Evolutionary conservation across 2,888 invertebrate species (phyloP), one percentile per base, ranked within the genome.

Genomic region (Tromatobia lineatoria): DNA sequence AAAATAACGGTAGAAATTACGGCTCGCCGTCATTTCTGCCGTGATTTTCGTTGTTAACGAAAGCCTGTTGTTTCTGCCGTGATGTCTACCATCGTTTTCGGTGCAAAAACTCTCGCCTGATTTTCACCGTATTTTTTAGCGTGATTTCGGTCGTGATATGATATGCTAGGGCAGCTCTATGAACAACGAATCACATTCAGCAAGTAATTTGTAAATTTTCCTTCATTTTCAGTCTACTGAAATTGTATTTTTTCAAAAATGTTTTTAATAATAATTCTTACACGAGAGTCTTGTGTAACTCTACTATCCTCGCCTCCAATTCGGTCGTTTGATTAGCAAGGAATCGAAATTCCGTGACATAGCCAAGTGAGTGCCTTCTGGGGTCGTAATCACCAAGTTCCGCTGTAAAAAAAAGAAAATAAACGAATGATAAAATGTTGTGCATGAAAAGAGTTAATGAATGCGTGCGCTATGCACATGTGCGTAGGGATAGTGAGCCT

Each of bases 301-400:
- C 98, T 52, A 97, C 96, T 88, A 99, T 98, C 89, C 97, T 95
- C 77, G 96, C 95, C 94, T 99, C 99, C 90, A 99, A 94, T 93
- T 98, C 98, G 52, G 97, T 96, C 75, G 98, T 98, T 94, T 99
- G 99, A 94, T 98, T 98, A 67, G 98, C 96, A 89, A 98, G 95
- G 93, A 99, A 96, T 86, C 98, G 96, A 94, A 99, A 99, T 95
- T 99, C 99, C 13, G 98, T 98, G 86, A 99, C 97, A 94, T 99
- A 99, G 77, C 98, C 98, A 29, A 96, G 95, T 45, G 96, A 96
- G 94, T 99, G 98, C 80, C 98, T 95, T 88, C 98, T 95, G 42
- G 97, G 96, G 94, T 99, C 99, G 94, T 97, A 99, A 95, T 99
- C 99, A 1, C 99, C 99, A 85, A 99, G 95, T 95, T 99, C 99